Evolutionary conservation across 1,140 invertebrate species (phyloP), one percentile per base, ranked within the genome.

Genomic region (Drosophila funebris): DNA sequence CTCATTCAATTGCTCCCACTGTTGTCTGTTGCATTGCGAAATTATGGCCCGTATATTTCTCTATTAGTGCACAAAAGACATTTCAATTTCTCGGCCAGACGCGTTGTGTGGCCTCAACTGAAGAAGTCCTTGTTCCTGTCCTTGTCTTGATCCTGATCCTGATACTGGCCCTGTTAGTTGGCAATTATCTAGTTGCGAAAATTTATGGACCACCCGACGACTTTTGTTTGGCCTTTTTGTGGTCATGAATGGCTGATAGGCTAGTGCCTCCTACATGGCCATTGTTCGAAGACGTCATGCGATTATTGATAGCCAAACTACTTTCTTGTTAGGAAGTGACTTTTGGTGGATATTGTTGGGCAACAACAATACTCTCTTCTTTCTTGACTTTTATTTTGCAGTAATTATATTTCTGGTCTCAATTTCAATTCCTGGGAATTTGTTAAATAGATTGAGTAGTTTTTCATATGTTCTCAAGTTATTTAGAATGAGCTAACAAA

Each of bases 141-240:
- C n/a, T n/a, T 43, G 22, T 24, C 39, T 61, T 46, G 11, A 22
- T 24, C 11, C 5, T 24, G 41, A 22, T 44, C 20, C 33, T 14
- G 44, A 29, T 24, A 8, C 50, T 52, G 31, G 37, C 37, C 53
- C 50, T 71, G 29, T 29, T 75, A 61, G 64, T 71, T 53, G 41
- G 68, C 78, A 78, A 88, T 82, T 82, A 82, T 58, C 44, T 69
- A 44, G 62, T 82, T 88, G 83, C 83, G 50, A 83, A 88, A 88
- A 76, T 88, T 48, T 69, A 11, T 67, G 62, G 83, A 88, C 83
- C 83, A 88, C 83, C 83, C 76, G 61, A 82, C 24, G 76, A 70
- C 62, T 66, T 62, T 76, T 88, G 83, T 88, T 88, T 88, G 75
- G 78, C 78, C 78, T 88, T 52, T 79, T 88, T 88, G 83, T 88